Evolutionary conservation across 2,113 vertebrate genomes (phyloP).

Genomic region (Sander vitreus): DNA sequence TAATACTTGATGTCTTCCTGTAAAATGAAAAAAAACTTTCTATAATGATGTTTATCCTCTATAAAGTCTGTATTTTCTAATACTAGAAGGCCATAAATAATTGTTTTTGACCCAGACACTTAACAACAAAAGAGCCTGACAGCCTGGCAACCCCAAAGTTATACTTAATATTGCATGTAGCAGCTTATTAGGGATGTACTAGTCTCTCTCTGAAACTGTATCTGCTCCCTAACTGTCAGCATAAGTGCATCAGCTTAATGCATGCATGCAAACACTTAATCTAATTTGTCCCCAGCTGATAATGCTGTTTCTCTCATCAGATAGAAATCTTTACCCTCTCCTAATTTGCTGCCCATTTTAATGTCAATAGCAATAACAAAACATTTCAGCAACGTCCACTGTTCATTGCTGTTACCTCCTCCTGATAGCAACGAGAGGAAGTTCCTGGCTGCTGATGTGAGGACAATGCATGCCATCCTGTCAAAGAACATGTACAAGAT

Average conservation of each 20-base stretch:
- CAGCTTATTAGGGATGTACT: neutral
- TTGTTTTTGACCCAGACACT: neutral
- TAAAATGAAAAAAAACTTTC: neutral
- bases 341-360: neutral
- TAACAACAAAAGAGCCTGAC: neutral
- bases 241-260: conserved; percentile 26
- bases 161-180: neutral
- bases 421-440: conserved; percentile 78
- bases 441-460: conserved; percentile 87
- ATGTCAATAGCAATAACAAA: conserved; percentile 4
- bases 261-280: conserved; percentile 31
- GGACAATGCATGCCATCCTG: conserved; percentile 91
- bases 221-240: neutral
- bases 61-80: neutral
- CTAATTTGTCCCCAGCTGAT: conserved; percentile 40
- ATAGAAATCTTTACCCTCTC: neutral
- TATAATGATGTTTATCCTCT: neutral
- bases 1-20: neutral
- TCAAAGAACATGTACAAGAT: conserved; percentile 96
- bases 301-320: conserved; percentile 34
- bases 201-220: neutral
- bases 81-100: too few relatives aligned
- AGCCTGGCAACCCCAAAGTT: neutral
- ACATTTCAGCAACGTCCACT: conserved; percentile 1
- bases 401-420: conserved; percentile 8